Evolutionary conservation across 2,113 vertebrate species (phyloP).

Genomic region (Mirza zaza): DNA sequence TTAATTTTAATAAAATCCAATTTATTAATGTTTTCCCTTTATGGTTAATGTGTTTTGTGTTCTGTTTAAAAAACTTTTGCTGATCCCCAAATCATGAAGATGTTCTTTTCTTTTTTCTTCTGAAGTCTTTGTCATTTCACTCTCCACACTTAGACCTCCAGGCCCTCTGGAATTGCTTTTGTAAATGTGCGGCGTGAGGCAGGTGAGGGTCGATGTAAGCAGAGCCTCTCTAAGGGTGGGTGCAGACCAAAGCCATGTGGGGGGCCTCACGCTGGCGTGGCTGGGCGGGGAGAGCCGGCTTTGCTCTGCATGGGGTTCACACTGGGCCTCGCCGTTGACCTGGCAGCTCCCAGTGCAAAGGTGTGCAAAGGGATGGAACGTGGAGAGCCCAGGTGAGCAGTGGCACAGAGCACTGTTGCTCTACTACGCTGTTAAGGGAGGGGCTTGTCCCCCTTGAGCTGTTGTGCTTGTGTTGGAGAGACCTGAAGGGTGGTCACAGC

Average conservation of each 20-base stretch:
- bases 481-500: not conserved
- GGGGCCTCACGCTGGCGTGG: too few relatives aligned
- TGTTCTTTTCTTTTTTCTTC: not conserved
- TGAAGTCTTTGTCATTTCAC: not conserved
- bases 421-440: not conserved
- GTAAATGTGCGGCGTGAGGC: not conserved
- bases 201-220: not conserved
- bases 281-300: not conserved
- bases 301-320: accelerated
- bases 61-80: not conserved
- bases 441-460: not conserved
- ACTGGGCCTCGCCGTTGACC: not conserved
- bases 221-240: not conserved
- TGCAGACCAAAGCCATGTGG: not conserved
- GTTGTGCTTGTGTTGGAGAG: not conserved
- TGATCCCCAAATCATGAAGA: not conserved
- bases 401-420: not conserved
- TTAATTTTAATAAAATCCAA: not conserved
- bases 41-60: not conserved
- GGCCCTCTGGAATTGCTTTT: not conserved
- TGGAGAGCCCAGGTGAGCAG: too few relatives aligned
- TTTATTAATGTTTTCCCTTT: not conserved
- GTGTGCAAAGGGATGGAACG: not conserved
- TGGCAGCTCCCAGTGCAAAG: not conserved
- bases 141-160: not conserved